These are phyloP conservation scores for Jacana jacana DNA, from an alignment of 2,113 vertebrate species.

Conservation along the genomic window DNA sequence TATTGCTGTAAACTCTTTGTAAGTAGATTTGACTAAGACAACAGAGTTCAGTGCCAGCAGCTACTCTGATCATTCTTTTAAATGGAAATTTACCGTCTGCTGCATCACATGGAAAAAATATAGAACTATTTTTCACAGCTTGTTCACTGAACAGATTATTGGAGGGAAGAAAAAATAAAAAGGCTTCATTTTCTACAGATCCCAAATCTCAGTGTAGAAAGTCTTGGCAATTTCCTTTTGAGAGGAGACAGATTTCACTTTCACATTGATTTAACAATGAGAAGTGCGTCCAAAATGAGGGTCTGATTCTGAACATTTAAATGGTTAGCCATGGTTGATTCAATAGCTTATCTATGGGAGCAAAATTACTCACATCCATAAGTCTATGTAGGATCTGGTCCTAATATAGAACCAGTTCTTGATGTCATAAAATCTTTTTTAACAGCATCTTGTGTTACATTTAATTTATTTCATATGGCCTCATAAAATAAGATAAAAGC, in stretches of 20 bases:
- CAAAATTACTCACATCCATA: conserved; percentile 23
- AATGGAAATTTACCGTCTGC: conserved; percentile 87
- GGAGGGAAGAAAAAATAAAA: conserved; percentile 74
- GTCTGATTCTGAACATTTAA: conserved; percentile 16
- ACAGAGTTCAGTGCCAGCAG: conserved; percentile 79
- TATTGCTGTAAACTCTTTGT: conserved; percentile 80
- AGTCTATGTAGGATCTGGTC: conserved; percentile 51
- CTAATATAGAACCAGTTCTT: conserved; percentile 77
- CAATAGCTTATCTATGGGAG: conserved; percentile 43
- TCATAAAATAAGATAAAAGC: conserved; percentile 78
- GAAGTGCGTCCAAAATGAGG: conserved; percentile 72
- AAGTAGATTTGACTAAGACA: conserved; percentile 80
- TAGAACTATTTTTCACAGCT: conserved; percentile 87
- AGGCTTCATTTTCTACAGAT: conserved; percentile 79
- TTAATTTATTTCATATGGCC: conserved; percentile 77
- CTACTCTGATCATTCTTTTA: conserved; percentile 83
- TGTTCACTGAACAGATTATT: conserved; percentile 87
- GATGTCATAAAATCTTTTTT: conserved; percentile 79
- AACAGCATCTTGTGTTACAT: conserved; percentile 78
- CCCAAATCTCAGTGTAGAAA: conserved; percentile 76
- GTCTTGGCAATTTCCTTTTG: conserved; percentile 80
- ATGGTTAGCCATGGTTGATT: not conserved
- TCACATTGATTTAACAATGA: conserved; percentile 78
- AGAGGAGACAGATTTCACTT: conserved; percentile 81
- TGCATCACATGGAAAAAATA: conserved; percentile 82